A percentile compares a stretch with the other conserved stretches of the same genome.
phyloP scores from a whole-genome alignment of 1,140 invertebrate species.

The Venustaconcha ellipsiformis region DNA sequence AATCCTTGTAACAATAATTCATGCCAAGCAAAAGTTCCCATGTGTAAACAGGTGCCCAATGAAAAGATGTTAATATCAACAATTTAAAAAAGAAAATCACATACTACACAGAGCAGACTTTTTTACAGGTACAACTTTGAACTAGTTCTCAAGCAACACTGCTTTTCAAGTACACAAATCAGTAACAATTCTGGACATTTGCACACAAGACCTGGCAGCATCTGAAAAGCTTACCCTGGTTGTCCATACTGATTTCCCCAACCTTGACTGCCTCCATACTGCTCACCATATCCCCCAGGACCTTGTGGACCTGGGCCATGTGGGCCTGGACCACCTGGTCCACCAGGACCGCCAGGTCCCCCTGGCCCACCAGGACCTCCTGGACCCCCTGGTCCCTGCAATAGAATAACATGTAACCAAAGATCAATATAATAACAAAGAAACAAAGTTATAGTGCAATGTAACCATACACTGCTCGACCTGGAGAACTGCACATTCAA shows the following conservation, averaged over 20 bases:
- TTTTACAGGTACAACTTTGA: too few relatives aligned
- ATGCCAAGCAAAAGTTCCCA: too few relatives aligned
- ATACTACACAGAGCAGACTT: too few relatives aligned
- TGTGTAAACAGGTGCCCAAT: too few relatives aligned
- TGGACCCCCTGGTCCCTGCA: conserved; percentile 53
- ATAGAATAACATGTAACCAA: not conserved
- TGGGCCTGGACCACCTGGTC: conserved; percentile 47
- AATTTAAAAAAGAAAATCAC: too few relatives aligned
- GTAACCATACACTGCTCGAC: too few relatives aligned
- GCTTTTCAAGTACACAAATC: too few relatives aligned
- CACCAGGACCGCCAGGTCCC: conserved; percentile 68
- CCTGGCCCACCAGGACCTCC: conserved; percentile 47
- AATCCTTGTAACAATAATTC: too few relatives aligned
- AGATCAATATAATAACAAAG: not conserved
- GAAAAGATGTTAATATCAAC: too few relatives aligned
- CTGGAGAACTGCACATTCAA: not conserved
- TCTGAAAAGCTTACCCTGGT: conserved; percentile 36
- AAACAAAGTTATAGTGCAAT: too few relatives aligned
- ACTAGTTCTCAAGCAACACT: too few relatives aligned
- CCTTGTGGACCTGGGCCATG: conserved; percentile 68
- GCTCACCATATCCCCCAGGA: conserved; percentile 52
- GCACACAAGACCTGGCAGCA: not conserved
- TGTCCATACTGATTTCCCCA: conserved; percentile 39
- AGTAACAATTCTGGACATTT: too few relatives aligned
- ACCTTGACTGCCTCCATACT: conserved; percentile 19